A percentile compares a stretch with the other conserved stretches of the same genome.
These are phyloP conservation scores for Triplophysa rosa DNA, from an alignment of 2,113 vertebrate species.

Conservation along the genomic window DNA sequence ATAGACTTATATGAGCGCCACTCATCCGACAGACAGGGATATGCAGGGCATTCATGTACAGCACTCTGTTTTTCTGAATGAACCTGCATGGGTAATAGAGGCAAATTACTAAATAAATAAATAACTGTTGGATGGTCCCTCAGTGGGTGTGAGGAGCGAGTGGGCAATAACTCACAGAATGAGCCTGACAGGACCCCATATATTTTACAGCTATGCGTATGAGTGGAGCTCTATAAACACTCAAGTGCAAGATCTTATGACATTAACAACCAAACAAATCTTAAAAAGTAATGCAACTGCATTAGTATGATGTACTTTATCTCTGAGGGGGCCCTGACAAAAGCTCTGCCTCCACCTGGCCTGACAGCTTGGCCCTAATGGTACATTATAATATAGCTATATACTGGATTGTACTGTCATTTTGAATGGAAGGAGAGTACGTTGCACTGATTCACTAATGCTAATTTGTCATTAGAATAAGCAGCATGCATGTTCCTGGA, in stretches of 20 bases:
- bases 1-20: background rate
- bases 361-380: slow-evolving; percentile 27
- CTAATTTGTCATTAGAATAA: slow-evolving; percentile 57
- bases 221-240: background rate
- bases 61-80: background rate
- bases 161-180: background rate
- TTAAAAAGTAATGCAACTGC: background rate
- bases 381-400: slow-evolving; percentile 6
- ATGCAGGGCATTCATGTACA: background rate
- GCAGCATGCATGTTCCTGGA: slow-evolving; percentile 54
- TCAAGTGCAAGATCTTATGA: background rate
- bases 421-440: slow-evolving; percentile 16
- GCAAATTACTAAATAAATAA: background rate
- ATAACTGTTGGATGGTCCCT: background rate
- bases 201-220: background rate
- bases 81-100: background rate
- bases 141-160: background rate
- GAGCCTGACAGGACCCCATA: background rate
- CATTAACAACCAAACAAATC: background rate
- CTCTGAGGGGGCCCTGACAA: background rate
- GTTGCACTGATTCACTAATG: slow-evolving; percentile 47
- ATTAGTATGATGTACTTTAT: background rate
- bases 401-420: slow-evolving; percentile 9
- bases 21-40: background rate
- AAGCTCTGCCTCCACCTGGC: background rate